Conservation (phyloP, 2,797 vertebrate species). For the Malurus splendens region DNA sequence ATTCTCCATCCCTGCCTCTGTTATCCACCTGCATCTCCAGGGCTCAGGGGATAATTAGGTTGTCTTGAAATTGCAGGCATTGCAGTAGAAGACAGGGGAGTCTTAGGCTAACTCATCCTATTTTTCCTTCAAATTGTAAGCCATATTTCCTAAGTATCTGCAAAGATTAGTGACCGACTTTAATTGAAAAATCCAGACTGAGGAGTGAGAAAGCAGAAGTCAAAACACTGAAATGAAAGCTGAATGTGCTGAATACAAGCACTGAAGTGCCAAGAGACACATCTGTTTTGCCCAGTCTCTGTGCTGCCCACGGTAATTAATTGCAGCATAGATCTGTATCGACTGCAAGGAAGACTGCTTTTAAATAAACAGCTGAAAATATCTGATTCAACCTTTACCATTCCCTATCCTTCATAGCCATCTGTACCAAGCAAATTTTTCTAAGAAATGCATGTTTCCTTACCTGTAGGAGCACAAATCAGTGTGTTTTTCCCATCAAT, state of each 20-base stretch:
- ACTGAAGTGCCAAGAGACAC: not conserved
- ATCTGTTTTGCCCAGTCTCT: not conserved
- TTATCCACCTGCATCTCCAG: not conserved
- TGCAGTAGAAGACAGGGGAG: not conserved
- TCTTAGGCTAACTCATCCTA: not conserved
- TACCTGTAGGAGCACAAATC: constrained; percentile 75
- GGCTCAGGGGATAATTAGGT: not conserved
- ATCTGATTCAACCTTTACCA: not conserved
- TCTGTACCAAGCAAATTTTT: not conserved
- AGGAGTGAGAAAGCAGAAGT: not conserved
- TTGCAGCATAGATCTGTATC: not conserved
- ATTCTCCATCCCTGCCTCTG: not conserved
- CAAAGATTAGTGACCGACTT: not conserved
- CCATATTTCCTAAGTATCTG: not conserved
- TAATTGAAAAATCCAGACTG: not conserved
- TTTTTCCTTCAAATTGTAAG: not conserved
- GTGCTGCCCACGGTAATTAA: not conserved
- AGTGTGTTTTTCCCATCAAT: constrained; percentile 69
- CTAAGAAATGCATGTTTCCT: not conserved
- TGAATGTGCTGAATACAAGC: not conserved
- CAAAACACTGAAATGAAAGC: not conserved
- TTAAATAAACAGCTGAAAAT: not conserved
- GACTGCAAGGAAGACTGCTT: not conserved
- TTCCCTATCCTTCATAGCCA: not conserved
- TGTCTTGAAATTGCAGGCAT: not conserved